phyloP scores from a whole-genome alignment of 2,888 invertebrate species.

The Pristionchus mayeri region DNA sequence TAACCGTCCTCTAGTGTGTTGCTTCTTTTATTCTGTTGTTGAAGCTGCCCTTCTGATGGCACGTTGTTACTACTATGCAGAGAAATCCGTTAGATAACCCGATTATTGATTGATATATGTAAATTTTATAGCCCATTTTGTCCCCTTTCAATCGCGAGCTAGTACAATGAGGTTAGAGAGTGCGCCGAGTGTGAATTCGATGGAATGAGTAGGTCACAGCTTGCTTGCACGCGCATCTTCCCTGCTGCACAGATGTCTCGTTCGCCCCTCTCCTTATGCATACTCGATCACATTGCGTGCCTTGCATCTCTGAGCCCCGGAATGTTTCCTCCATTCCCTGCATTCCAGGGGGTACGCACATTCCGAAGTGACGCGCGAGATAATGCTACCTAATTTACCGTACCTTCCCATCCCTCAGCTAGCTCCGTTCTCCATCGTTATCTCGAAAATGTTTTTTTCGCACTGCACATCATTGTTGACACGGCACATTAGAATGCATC shows the following conservation, averaged over 20 bases:
- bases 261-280: slow-evolving; percentile 19
- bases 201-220: not conserved
- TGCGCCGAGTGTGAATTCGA: not conserved
- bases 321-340: not conserved
- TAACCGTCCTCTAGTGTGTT: slow-evolving; percentile 5
- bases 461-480: slow-evolving; percentile 21
- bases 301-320: not conserved
- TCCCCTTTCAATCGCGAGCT: not conserved
- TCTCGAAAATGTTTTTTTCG: not conserved
- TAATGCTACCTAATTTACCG: not conserved
- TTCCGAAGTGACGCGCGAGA: not conserved
- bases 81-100: slow-evolving; percentile 38
- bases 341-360: not conserved
- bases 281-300: slow-evolving; percentile 22
- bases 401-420: not conserved
- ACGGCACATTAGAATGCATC: not conserved
- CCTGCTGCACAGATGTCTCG: not conserved
- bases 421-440: not conserved
- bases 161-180: slow-evolving; percentile 20
- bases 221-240: not conserved
- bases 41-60: slow-evolving; percentile 53
- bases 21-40: slow-evolving; percentile 49
- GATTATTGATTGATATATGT: slow-evolving; percentile 4
- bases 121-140: not conserved
- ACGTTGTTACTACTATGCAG: slow-evolving; percentile 41